These are phyloP conservation scores for Myoxocephalus aenaeus DNA, from an alignment of 2,797 vertebrate species.

Conservation along the genomic window DNA sequence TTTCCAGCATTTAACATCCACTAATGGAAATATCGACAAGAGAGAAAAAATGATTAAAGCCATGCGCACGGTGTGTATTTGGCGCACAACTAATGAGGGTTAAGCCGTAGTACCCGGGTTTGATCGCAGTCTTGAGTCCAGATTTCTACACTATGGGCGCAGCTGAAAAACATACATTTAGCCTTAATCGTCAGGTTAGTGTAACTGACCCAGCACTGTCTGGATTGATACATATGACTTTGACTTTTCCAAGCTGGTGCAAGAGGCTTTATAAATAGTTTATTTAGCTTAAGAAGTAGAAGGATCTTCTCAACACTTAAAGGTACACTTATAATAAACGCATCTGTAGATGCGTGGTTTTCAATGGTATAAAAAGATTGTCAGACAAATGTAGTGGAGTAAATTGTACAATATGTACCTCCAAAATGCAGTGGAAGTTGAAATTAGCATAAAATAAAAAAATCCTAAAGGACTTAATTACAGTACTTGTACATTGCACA, in stretches of 20 bases:
- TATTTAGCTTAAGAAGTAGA: too few relatives aligned
- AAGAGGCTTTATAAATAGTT: neutral
- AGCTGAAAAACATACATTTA: constrained; percentile 4
- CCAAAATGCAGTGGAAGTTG: neutral
- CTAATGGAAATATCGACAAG: constrained; percentile 52
- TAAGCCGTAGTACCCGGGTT: neutral
- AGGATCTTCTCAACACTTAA: neutral
- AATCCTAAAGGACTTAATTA: neutral
- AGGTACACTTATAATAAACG: neutral
- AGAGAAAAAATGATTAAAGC: constrained; percentile 48
- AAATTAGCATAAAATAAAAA: neutral
- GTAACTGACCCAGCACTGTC: neutral
- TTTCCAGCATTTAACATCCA: constrained; percentile 66
- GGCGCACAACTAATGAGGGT: neutral
- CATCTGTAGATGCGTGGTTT: neutral
- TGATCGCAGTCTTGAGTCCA: neutral
- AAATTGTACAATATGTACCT: neutral
- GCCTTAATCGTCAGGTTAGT: neutral
- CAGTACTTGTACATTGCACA: neutral
- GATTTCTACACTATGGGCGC: neutral
- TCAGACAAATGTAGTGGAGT: neutral
- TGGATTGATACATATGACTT: neutral
- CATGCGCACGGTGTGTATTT: constrained; percentile 26
- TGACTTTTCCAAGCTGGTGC: neutral
- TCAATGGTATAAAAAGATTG: neutral